Evolutionary conservation across 2,888 invertebrate genomes (phyloP).

Genomic region (Drosophila infuscata): DNA sequence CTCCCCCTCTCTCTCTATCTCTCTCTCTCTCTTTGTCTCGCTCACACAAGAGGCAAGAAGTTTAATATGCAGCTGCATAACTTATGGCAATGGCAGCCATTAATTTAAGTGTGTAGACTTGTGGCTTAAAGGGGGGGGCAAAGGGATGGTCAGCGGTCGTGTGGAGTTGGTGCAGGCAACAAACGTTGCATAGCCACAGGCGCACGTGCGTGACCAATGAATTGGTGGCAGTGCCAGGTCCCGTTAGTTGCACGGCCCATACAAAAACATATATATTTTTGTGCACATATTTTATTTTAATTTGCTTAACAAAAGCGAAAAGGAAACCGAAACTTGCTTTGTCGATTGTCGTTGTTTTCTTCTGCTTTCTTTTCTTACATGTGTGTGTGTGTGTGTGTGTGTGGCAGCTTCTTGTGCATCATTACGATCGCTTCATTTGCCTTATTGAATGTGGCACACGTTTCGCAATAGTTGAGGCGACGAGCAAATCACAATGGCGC

Average conservation of each 20-base stretch:
- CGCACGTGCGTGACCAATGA: constrained; percentile 76
- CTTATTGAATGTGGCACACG: constrained; percentile 79
- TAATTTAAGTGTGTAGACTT: constrained; percentile 66
- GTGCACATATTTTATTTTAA: constrained; percentile 75
- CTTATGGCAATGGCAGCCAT: constrained; percentile 75
- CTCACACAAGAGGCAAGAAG: constrained; percentile 35
- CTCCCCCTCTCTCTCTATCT: constrained; percentile 9
- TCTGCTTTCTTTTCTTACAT: not conserved
- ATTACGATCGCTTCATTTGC: constrained; percentile 78
- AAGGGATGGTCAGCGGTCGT: not conserved
- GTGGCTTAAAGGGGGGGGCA: not conserved
- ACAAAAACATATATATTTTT: not conserved
- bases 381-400: not conserved
- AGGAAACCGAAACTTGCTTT: constrained; percentile 47
- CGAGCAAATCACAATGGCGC: constrained; percentile 54
- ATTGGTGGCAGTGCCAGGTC: constrained; percentile 6
- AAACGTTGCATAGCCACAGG: constrained; percentile 77
- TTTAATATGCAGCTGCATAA: constrained; percentile 81
- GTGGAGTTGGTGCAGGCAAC: constrained; percentile 11
- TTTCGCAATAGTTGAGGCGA: constrained; percentile 49
- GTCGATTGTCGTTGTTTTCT: not conserved
- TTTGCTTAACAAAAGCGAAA: constrained; percentile 67
- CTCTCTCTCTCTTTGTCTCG: constrained; percentile 1
- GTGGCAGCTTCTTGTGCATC: constrained; percentile 45
- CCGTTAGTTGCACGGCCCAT: constrained; percentile 24